Evolutionary conservation across 2,888 invertebrate genomes (phyloP).

Genomic region (Erannis defoliaria): DNA sequence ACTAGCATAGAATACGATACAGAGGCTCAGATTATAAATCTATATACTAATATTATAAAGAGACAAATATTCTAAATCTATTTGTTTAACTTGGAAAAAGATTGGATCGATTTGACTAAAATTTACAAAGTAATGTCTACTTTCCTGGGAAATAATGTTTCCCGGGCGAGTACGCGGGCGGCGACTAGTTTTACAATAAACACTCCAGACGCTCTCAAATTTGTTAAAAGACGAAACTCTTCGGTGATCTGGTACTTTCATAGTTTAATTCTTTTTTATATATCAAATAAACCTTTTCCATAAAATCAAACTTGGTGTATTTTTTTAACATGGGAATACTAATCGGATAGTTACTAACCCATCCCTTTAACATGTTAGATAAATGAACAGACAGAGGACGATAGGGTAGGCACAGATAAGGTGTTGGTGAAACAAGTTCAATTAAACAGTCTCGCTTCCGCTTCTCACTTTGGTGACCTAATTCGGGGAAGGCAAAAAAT

Average conservation of each 20-base stretch:
- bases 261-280: slow-evolving; percentile 79
- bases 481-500: slow-evolving; percentile 62
- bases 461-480: slow-evolving; percentile 73
- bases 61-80: slow-evolving; percentile 4
- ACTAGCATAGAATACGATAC: slow-evolving; percentile 48
- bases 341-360: slow-evolving; percentile 80
- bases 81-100: slow-evolving; percentile 1
- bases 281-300: slow-evolving; percentile 85
- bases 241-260: slow-evolving; percentile 81
- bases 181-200: slow-evolving; percentile 20
- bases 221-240: slow-evolving; percentile 59
- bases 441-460: slow-evolving; percentile 62
- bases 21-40: slow-evolving; percentile 50
- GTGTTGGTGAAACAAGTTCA: slow-evolving; percentile 65
- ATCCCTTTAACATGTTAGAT: slow-evolving; percentile 40
- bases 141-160: slow-evolving; percentile 5
- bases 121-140: background rate
- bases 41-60: slow-evolving; percentile 22
- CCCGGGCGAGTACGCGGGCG: background rate
- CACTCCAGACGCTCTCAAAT: slow-evolving; percentile 50
- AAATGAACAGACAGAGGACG: slow-evolving; percentile 52
- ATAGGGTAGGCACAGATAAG: slow-evolving; percentile 55
- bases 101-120: slow-evolving; percentile 12
- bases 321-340: slow-evolving; percentile 86
- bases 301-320: slow-evolving; percentile 85